Conservation (phyloP, 2,113 vertebrate genomes). For the Corythoichthys intestinalis region DNA sequence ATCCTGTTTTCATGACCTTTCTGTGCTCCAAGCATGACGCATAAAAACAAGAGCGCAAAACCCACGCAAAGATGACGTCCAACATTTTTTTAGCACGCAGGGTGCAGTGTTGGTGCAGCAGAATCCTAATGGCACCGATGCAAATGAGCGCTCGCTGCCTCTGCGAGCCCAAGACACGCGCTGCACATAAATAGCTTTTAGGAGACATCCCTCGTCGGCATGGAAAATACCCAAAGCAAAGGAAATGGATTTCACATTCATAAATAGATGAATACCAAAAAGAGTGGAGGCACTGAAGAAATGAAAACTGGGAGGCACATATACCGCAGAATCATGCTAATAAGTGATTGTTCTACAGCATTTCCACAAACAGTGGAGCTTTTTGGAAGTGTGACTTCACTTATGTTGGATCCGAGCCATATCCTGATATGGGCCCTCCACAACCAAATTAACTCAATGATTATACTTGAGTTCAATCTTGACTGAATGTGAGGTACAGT, state of each 20-base stretch:
- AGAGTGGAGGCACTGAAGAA: constrained; percentile 2
- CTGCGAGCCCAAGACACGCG: constrained; percentile 22
- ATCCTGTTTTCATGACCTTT: not conserved
- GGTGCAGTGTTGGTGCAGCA: constrained; percentile 6
- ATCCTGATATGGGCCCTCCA: not conserved
- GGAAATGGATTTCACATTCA: constrained; percentile 25
- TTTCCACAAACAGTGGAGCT: not conserved
- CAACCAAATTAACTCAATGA: not conserved
- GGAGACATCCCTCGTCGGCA: constrained; percentile 13
- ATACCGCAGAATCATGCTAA: not conserved
- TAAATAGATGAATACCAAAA: constrained; percentile 29
- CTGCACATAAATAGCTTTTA: constrained; percentile 35
- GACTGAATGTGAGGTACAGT: too few relatives aligned
- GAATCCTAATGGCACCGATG: constrained; percentile 13
- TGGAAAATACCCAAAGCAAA: constrained; percentile 22
- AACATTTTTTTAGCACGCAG: constrained; percentile 3
- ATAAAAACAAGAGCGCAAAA: constrained; percentile 24
- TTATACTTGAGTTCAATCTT: too few relatives aligned
- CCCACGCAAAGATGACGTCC: constrained; percentile 29
- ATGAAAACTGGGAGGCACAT: not conserved
- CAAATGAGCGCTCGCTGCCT: constrained; percentile 28
- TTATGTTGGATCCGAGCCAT: not conserved
- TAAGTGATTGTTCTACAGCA: not conserved
- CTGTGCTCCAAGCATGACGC: not conserved
- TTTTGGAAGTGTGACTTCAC: not conserved